Evolutionary conservation across 2,113 vertebrate genomes (phyloP), one percentile per base, ranked within the genome.

Genomic region (Scomber japonicus): DNA sequence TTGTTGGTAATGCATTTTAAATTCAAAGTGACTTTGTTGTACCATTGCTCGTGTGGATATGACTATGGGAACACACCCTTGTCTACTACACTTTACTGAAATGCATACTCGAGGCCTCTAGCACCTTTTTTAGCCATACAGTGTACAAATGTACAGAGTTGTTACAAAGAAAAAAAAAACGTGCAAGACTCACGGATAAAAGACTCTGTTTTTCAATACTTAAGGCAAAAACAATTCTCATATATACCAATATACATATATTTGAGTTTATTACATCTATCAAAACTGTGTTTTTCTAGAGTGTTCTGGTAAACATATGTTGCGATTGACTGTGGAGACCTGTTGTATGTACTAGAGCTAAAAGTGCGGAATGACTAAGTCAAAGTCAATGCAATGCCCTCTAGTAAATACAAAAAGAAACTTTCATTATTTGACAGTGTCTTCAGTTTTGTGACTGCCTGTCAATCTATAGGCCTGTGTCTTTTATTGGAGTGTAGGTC

Each of bases 151-250:
- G 86, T 91, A 92, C 81, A 88, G 75, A 79, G 73, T 80, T 84
- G 74, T 89, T 81, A 62, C n/a, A 48, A 85, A 83, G 70, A 74
- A 66, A 10, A 86, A 84, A 66, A 80, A 91, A 92, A 93, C 92
- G 88, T 94, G 94, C 94, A 94, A 92, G 89, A 92, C 88, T 91
- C 83, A 93, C 89, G 68, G 83, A 93, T 94, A 93, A 92, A 93
- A 94, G 89, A 92, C 90, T 93, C 87, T 86, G 84, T 91, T 94
- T 27, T 92, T 83, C 91, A 94, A 94, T 94, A 94, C 91, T 95
- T 96, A 96, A 96, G 95, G 95, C 95, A 95, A 95, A 93, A 92
- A 93, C 81, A 91, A 91, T 88, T 92, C 57, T 91, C 84, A 86
- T 93, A 90, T 93, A 90, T 90, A 89, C 90, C 77, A 86, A 87